Evolutionary conservation across 2,797 vertebrate species (phyloP), one percentile per base, ranked within the genome.

Genomic region (Coregonus suidteri): DNA sequence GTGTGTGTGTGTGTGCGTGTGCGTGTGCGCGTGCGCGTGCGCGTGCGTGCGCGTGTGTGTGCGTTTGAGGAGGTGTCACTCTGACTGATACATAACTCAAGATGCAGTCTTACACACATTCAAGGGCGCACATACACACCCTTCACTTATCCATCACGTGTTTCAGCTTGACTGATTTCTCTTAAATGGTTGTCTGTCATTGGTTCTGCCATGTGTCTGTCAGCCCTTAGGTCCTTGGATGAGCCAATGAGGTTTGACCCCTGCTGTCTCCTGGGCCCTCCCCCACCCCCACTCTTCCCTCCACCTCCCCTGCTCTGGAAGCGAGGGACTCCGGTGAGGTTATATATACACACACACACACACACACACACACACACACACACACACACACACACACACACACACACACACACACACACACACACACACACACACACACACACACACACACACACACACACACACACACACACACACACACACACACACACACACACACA

Each of bases 231-330:
- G 70, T 93, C 94, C 73, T 83, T 93, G 90, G 92, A 93, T n/a
- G 92, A 95, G 89, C 95, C 94, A 76, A 86, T 90, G 90, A 75
- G 86, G 85, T 83, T 93, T 77, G 87, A 82, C 73, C 90, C 88
- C 0, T 96, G 96, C 85, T 97, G 95, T 87, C 89, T 96, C 53
- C 84, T 92, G 20, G 88, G 89, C 0, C 95, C 96, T 1, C 97
- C 96, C 1, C 97, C 97, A 0, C 97, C 96, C 0, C 97, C 96
- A 0, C 86, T 97, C 68, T 96, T 96, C 81, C 96, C 96, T 47
- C 96, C 96, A 0, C 94, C 93, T 0, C 94, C 95, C 0, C 83
- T 84, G 81, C 25, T 25, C 25, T 25, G 25, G 25, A 95, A 92
- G 1, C 79, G 78, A 34, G 93, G 91, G 83, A 90, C 75, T 78